These are phyloP conservation scores for Brachionus asplanchnoidis DNA, from an alignment of 1,140 invertebrate genomes.

Conservation along the genomic window DNA sequence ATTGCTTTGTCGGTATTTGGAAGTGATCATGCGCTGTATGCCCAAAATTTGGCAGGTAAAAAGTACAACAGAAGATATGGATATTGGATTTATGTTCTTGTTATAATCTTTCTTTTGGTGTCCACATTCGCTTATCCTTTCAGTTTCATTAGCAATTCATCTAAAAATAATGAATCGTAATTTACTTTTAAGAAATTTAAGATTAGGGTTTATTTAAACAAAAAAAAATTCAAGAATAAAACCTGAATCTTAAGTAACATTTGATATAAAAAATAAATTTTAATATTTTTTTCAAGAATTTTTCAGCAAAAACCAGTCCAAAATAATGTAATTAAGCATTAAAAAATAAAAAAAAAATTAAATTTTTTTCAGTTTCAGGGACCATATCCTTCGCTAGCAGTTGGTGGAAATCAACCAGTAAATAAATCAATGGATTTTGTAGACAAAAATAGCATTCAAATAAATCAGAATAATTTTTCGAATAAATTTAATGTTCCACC, in stretches of 20 bases:
- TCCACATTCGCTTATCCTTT: background rate
- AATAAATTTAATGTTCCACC: background rate
- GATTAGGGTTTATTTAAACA: too few species aligned
- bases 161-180: background rate
- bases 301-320: background rate
- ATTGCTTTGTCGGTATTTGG: constrained; percentile 11
- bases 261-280: too few species aligned
- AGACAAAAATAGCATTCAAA: background rate
- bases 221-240: too few species aligned
- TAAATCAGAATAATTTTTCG: background rate
- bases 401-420: background rate
- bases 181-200: background rate
- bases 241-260: too few species aligned
- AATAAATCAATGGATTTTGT: background rate
- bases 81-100: constrained; percentile 9
- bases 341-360: too few species aligned
- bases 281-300: background rate
- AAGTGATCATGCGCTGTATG: constrained; percentile 1
- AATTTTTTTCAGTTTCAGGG: background rate
- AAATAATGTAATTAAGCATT: background rate
- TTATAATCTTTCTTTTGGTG: background rate
- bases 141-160: background rate
- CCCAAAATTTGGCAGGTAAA: background rate
- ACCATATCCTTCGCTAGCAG: background rate
- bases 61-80: background rate